Evolutionary conservation across 2,113 vertebrate genomes (phyloP).

Genomic region (Lutjanus erythropterus): DNA sequence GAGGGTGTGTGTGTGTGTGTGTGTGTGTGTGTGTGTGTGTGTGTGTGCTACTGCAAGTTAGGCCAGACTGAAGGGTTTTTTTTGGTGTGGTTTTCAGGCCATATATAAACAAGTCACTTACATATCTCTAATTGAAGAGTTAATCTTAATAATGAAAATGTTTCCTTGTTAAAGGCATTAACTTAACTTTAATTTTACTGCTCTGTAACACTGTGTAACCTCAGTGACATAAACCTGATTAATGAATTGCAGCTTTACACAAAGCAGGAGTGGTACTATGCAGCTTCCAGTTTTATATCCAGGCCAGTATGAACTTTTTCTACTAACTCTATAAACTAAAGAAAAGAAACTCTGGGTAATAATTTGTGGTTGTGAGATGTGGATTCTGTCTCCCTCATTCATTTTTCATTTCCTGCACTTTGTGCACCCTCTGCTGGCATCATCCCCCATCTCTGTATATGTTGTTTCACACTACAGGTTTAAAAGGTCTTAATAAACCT

Average conservation of each 20-base stretch:
- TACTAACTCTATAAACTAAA: not conserved
- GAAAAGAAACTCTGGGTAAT: not conserved
- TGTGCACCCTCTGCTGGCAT: conserved; percentile 36
- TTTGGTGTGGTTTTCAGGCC: not conserved
- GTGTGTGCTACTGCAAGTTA: not conserved
- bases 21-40: conserved; percentile 18
- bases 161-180: not conserved
- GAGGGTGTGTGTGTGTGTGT: conserved; percentile 13
- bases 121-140: not conserved
- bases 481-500: too few relatives aligned
- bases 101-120: not conserved
- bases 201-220: not conserved
- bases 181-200: too few relatives aligned
- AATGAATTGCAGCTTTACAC: not conserved
- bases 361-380: not conserved
- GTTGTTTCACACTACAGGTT: too few relatives aligned
- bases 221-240: not conserved
- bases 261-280: not conserved
- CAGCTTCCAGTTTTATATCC: not conserved
- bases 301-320: not conserved
- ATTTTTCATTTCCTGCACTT: not conserved
- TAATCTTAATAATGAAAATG: not conserved
- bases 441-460: not conserved
- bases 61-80: not conserved
- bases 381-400: not conserved